phyloP scores from a whole-genome alignment of 2,888 invertebrate genomes.

The Agonopterix subpropinquella region DNA sequence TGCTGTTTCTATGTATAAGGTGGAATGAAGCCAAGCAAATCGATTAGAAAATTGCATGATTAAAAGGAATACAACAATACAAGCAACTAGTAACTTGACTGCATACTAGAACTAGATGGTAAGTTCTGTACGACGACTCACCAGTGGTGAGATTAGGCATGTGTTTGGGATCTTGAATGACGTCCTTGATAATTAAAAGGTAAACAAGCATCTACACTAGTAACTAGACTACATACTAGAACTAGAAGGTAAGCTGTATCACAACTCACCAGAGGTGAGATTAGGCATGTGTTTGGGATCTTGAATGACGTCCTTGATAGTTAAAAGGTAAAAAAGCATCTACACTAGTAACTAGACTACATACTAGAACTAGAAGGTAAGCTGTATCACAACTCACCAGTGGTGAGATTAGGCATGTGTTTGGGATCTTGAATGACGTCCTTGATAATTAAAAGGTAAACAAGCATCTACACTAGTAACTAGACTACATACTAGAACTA shows the following conservation, averaged over 20 bases:
- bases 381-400: constrained; percentile 41
- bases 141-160: constrained; percentile 77
- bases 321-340: too few species aligned
- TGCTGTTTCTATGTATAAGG: too few species aligned
- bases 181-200: constrained; percentile 70
- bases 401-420: constrained; percentile 78
- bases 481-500: too few species aligned
- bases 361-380: too few species aligned
- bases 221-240: too few species aligned
- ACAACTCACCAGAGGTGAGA: constrained; percentile 62
- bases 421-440: constrained; percentile 85
- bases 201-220: too few species aligned
- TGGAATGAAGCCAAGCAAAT: too few species aligned
- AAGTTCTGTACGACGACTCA: constrained; percentile 21
- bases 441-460: constrained; percentile 48
- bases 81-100: too few species aligned
- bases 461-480: too few species aligned
- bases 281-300: constrained; percentile 83
- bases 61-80: too few species aligned
- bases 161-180: constrained; percentile 84
- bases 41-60: constrained; percentile 20
- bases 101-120: too few species aligned
- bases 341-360: too few species aligned
- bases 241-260: not conserved
- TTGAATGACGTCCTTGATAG: constrained; percentile 81